Conservation (phyloP, 1,140 invertebrate species). For the Mactra quadrangularis region DNA sequence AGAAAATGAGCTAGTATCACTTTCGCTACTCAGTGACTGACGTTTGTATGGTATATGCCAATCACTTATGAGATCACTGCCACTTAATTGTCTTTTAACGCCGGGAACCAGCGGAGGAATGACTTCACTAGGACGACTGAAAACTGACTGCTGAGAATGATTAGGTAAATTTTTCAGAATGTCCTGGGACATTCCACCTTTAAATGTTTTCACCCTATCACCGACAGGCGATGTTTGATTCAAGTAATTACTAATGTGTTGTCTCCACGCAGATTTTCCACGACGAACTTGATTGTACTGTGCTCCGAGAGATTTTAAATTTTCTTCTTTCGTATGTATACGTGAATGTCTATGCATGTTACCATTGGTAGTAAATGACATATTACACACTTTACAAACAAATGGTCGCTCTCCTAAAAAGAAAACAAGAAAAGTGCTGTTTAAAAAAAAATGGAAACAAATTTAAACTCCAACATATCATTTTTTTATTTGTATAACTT, state of each 20-base stretch:
- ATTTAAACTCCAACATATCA: no score
- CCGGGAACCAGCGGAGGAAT: conserved; percentile 25
- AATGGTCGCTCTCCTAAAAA: conserved; percentile 81
- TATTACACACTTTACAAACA: conserved; percentile 90
- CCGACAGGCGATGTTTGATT: conserved; percentile 16
- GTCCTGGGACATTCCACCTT: conserved; percentile 34
- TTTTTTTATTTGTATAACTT: not conserved
- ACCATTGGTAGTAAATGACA: conserved; percentile 94
- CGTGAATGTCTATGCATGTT: conserved; percentile 94
- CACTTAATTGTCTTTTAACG: conserved; percentile 51
- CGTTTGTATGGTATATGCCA: conserved; percentile 56
- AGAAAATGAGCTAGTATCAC: conserved; percentile 18
- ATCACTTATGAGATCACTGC: conserved; percentile 28
- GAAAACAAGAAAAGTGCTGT: not conserved
- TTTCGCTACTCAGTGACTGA: conserved; percentile 34
- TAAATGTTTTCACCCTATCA: conserved; percentile 33
- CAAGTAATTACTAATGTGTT: conserved; percentile 20
- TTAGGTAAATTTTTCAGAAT: conserved; percentile 57
- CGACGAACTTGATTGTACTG: conserved; percentile 50
- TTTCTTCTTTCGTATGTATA: conserved; percentile 85
- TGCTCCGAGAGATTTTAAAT: conserved; percentile 60
- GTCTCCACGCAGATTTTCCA: conserved; percentile 56
- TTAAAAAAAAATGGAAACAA: no score
- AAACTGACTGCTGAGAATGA: conserved; percentile 55
- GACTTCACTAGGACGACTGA: conserved; percentile 26